Evolutionary conservation across 2,888 invertebrate genomes (phyloP).

Genomic region (Bibio marci): DNA sequence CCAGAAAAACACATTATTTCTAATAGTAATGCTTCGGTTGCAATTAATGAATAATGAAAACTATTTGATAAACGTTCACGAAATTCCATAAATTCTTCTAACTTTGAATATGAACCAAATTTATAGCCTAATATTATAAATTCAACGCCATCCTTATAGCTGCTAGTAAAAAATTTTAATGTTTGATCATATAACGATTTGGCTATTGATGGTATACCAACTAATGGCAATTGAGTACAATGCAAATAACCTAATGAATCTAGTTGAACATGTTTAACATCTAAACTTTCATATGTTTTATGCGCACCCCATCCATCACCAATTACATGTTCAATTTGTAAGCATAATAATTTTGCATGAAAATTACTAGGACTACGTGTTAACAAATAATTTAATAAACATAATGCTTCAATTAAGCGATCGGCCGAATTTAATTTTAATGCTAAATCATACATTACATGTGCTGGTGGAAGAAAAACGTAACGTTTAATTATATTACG

Average conservation of each 20-base stretch:
- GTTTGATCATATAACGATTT: constrained; percentile 55
- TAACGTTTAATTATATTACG: not conserved
- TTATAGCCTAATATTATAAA: constrained; percentile 85
- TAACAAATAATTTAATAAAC: constrained; percentile 55
- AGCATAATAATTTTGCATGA: constrained; percentile 68
- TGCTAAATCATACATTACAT: constrained; percentile 34
- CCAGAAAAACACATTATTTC: constrained; percentile 39
- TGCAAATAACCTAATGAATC: constrained; percentile 80
- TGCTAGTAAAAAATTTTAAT: constrained; percentile 70
- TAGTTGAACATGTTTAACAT: constrained; percentile 84
- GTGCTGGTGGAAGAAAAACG: constrained; percentile 19
- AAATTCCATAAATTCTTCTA: constrained; percentile 77
- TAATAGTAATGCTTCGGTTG: constrained; percentile 49
- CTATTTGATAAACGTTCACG: constrained; percentile 66
- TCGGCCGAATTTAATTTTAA: constrained; percentile 30
- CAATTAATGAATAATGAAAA: constrained; percentile 50
- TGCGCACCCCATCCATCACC: constrained; percentile 63
- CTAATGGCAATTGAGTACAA: constrained; percentile 53
- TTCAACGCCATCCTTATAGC: constrained; percentile 81
- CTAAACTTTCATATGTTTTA: constrained; percentile 56
- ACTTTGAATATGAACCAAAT: constrained; percentile 84
- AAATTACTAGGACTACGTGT: constrained; percentile 72
- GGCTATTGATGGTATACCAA: constrained; percentile 53
- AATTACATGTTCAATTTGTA: constrained; percentile 59
- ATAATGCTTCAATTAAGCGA: constrained; percentile 43